Evolutionary conservation across 1,140 invertebrate species (phyloP).

Genomic region (Penaeus japonicus): DNA sequence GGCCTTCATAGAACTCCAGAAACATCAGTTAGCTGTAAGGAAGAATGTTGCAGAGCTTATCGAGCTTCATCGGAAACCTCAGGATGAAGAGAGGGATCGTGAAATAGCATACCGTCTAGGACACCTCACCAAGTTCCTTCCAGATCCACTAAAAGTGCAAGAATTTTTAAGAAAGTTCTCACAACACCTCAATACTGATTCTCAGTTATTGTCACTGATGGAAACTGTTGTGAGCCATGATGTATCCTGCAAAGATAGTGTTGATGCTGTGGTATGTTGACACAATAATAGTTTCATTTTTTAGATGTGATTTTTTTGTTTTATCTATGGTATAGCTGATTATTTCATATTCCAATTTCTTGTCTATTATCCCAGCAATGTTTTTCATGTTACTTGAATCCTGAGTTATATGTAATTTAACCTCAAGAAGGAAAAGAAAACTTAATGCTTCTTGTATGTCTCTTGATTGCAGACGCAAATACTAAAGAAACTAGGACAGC

Average conservation of each 20-base stretch:
- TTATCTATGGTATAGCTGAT: not conserved
- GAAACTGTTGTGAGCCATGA: conserved; percentile 85
- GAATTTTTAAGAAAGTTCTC: conserved; percentile 93
- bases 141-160: conserved; percentile 89
- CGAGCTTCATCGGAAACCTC: conserved; percentile 77
- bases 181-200: conserved; percentile 79
- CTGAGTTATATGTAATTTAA: no score
- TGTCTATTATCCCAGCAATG: no score
- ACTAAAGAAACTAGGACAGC: conserved; percentile 92
- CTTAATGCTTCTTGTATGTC: conserved; percentile 34
- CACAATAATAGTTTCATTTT: not conserved
- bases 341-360: not conserved
- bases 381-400: not conserved
- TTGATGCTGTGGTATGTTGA: conserved; percentile 75
- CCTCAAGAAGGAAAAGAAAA: not conserved
- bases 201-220: conserved; percentile 80
- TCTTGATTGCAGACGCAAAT: conserved; percentile 66
- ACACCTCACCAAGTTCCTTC: conserved; percentile 78
- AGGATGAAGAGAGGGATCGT: conserved; percentile 71
- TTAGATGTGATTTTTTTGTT: not conserved
- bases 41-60: conserved; percentile 85
- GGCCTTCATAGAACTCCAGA: conserved; percentile 93
- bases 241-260: conserved; percentile 89
- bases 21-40: conserved; percentile 79
- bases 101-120: conserved; percentile 74